These are phyloP conservation scores for Dicerorhinus sumatrensis DNA, from an alignment of 2,113 vertebrate species.

Conservation along the genomic window DNA sequence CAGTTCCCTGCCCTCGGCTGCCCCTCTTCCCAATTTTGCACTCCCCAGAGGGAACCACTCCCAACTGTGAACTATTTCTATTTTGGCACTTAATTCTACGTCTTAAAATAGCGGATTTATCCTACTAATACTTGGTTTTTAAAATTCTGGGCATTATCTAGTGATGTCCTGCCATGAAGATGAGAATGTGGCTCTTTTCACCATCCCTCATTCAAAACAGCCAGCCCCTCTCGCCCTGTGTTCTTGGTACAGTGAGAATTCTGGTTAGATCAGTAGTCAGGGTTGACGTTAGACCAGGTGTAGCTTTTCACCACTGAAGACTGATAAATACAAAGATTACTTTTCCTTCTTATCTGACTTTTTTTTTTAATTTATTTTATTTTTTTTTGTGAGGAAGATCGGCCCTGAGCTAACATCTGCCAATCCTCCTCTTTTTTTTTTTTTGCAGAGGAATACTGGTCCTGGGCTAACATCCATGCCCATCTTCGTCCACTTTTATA, in stretches of 20 bases:
- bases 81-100: background rate
- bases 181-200: background rate
- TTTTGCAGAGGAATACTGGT: too few relatives aligned
- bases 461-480: too few relatives aligned
- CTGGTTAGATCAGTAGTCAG: background rate
- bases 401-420: too few relatives aligned
- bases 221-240: background rate
- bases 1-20: background rate
- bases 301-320: background rate
- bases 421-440: too few relatives aligned
- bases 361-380: too few relatives aligned
- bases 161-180: background rate
- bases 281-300: background rate
- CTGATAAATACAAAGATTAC: accelerated
- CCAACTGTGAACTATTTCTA: background rate
- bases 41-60: background rate
- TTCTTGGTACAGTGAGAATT: accelerated
- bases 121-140: background rate
- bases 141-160: background rate
- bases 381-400: too few relatives aligned
- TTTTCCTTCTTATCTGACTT: too few relatives aligned
- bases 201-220: accelerated
- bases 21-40: background rate
- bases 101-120: background rate
- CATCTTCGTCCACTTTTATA: too few relatives aligned